These are phyloP conservation scores for Trogon melanurus DNA, from an alignment of 2,113 vertebrate genomes.

Conservation along the genomic window DNA sequence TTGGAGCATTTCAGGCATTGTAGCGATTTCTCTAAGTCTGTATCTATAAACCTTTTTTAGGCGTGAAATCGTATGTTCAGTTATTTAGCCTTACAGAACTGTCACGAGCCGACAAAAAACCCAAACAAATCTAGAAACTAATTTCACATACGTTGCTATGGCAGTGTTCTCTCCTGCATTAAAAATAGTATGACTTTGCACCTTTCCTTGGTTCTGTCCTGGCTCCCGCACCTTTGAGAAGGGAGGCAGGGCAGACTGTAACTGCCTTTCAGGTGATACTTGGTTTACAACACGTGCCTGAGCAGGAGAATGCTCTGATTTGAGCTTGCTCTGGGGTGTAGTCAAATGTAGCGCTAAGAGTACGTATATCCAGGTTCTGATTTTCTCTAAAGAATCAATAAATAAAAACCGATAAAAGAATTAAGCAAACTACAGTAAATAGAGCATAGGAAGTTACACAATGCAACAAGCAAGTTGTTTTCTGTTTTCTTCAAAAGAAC, in stretches of 20 bases:
- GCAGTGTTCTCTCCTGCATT: background rate
- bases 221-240: background rate
- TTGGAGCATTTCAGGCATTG: background rate
- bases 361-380: background rate
- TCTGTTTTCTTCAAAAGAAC: background rate
- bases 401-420: background rate
- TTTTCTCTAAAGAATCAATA: background rate
- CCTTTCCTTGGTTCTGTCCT: background rate
- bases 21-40: background rate
- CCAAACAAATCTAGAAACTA: background rate
- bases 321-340: background rate
- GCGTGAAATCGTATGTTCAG: background rate
- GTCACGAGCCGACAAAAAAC: background rate
- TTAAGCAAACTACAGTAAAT: background rate
- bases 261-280: background rate
- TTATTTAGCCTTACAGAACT: slow-evolving; percentile 14
- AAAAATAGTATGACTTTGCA: background rate
- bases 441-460: background rate
- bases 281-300: background rate
- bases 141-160: background rate
- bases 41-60: background rate
- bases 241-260: background rate
- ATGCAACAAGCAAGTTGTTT: background rate
- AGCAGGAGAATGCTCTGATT: background rate
- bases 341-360: background rate